Conservation (phyloP, 2,113 vertebrate genomes). For the Dolichotis patagonum region DNA sequence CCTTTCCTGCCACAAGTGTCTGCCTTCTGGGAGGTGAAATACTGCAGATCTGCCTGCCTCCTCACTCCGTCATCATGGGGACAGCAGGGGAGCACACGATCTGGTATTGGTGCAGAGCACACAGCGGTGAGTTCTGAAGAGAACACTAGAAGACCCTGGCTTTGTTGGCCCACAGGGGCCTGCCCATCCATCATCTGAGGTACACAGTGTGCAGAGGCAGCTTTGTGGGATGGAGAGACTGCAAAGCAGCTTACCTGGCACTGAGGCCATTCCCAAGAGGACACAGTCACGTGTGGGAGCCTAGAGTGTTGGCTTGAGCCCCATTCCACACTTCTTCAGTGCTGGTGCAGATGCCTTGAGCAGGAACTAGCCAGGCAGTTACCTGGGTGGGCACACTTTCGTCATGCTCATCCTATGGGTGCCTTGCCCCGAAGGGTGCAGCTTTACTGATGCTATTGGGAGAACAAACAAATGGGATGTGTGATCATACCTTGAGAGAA, state of each 20-base stretch:
- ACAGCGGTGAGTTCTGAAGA: not conserved
- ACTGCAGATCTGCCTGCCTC: not conserved
- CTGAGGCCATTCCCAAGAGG: not conserved
- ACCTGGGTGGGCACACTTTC: not conserved
- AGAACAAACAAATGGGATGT: not conserved
- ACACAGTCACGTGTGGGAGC: not conserved
- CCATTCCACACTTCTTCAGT: not conserved
- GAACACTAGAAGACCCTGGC: not conserved
- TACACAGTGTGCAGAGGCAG: not conserved
- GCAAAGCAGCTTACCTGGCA: not conserved
- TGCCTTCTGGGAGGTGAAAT: not conserved
- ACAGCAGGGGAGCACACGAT: not conserved
- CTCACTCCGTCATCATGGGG: too few species aligned
- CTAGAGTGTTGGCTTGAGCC: not conserved
- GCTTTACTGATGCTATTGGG: too few species aligned
- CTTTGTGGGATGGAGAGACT: fast-evolving
- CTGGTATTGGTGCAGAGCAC: too few species aligned
- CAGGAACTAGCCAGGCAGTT: fast-evolving
- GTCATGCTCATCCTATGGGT: fast-evolving
- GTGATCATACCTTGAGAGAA: not conserved
- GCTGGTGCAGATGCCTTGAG: fast-evolving
- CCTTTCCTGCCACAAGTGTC: too few species aligned
- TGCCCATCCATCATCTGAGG: not conserved
- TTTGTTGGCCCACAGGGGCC: fast-evolving
- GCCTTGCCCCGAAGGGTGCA: not conserved